phyloP scores from a whole-genome alignment of 2,888 invertebrate genomes.

The Amphimallon solstitiale region DNA sequence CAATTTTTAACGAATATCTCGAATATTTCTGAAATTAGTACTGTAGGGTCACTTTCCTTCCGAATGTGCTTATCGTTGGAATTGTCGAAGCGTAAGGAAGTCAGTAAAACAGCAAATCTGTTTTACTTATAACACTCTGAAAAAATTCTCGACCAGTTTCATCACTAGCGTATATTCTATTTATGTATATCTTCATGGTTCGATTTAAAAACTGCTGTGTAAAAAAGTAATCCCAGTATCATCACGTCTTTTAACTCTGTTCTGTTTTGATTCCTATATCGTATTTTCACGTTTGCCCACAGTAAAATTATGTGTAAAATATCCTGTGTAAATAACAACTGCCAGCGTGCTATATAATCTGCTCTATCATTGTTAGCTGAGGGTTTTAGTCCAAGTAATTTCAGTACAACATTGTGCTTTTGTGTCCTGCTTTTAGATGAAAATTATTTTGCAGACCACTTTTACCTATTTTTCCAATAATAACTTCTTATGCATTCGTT shows the following conservation, averaged over 20 bases:
- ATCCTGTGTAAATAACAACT: not conserved
- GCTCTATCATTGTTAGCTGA: not conserved
- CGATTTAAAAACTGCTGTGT: conserved; percentile 5
- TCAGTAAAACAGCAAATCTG: conserved; percentile 5
- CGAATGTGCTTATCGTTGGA: too few species aligned
- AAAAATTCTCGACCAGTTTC: conserved; percentile 4
- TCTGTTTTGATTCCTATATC: not conserved
- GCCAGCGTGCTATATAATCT: not conserved
- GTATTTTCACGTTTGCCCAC: not conserved
- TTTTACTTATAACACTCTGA: conserved; percentile 3
- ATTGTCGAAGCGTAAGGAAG: too few species aligned
- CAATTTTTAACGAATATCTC: not conserved
- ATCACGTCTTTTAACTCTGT: not conserved
- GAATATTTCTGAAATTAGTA: too few species aligned
- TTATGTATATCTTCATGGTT: conserved; percentile 27
- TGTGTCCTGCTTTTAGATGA: not conserved
- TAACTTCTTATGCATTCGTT: too few species aligned
- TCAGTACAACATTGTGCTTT: not conserved
- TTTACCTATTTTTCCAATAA: not conserved
- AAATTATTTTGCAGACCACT: not conserved
- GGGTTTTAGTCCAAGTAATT: not conserved
- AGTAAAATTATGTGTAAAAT: not conserved
- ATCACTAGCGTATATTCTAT: not conserved
- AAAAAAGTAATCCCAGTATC: not conserved
- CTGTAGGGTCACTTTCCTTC: too few species aligned